Evolutionary conservation across 2,888 invertebrate genomes (phyloP).

Genomic region (Nymphalis urticae): DNA sequence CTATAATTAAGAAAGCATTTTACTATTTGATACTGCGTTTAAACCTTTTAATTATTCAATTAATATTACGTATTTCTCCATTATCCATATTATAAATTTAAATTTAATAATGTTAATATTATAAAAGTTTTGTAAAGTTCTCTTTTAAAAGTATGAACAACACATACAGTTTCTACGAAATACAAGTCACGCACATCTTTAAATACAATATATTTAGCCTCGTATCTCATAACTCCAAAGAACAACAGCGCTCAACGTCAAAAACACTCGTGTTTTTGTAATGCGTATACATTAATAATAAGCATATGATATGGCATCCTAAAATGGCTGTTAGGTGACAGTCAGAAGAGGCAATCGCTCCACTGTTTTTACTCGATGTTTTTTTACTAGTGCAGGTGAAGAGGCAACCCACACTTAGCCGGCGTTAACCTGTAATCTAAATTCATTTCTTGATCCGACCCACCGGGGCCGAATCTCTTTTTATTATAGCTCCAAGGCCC

Average conservation of each 20-base stretch:
- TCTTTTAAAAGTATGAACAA: not conserved
- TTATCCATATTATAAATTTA: not conserved
- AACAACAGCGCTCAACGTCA: constrained; percentile 26
- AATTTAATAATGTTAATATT: not conserved
- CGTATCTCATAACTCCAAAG: constrained; percentile 27
- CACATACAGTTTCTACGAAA: not conserved
- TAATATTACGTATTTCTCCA: not conserved
- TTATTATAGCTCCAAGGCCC: constrained; percentile 78
- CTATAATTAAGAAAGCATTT: not conserved
- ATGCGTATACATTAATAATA: constrained; percentile 59
- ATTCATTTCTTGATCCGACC: constrained; percentile 81
- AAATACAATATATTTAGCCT: constrained; percentile 22
- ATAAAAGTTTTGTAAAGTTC: not conserved
- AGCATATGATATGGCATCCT: constrained; percentile 58
- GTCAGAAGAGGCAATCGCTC: constrained; percentile 46
- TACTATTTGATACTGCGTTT: not conserved
- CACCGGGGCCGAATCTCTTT: constrained; percentile 76
- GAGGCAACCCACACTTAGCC: constrained; percentile 77
- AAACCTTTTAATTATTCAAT: not conserved
- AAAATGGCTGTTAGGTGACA: constrained; percentile 60
- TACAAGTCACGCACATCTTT: not conserved
- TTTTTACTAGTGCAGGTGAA: constrained; percentile 78
- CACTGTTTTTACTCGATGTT: constrained; percentile 56
- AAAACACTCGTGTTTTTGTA: constrained; percentile 49
- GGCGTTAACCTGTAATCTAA: constrained; percentile 82